A percentile compares a stretch with the other conserved stretches of the same genome.
Evolutionary conservation across 2,113 vertebrate genomes (phyloP).

Genomic region (Isurus oxyrinchus): DNA sequence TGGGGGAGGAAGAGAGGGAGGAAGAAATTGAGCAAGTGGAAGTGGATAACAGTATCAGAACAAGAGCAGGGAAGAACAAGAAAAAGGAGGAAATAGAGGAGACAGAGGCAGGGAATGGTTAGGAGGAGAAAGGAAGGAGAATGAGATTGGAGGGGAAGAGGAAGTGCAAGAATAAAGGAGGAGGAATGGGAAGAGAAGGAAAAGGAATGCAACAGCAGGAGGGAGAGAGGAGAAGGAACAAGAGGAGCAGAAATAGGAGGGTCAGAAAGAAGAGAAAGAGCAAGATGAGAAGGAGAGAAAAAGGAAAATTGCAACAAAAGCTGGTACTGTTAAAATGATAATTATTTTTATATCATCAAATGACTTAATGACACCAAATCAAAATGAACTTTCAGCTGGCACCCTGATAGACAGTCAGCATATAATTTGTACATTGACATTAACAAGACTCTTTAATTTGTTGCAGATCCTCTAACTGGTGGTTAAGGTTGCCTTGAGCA

Average conservation of each 20-base stretch:
- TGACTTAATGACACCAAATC: neutral
- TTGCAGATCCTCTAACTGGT: neutral
- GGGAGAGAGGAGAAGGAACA: no score
- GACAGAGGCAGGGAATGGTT: no score
- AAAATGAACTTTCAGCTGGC: neutral
- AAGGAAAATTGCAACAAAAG: neutral
- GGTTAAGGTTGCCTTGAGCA: neutral
- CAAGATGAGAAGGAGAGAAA: neutral
- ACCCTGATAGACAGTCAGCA: neutral
- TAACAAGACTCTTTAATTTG: constrained; percentile 20
- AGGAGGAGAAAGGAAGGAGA: neutral
- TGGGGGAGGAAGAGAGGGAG: neutral
- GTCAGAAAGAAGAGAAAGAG: neutral
- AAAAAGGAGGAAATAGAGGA: neutral
- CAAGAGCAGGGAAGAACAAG: neutral
- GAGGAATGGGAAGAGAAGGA: neutral
- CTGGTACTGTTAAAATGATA: neutral
- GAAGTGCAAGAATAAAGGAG: no score
- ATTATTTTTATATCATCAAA: neutral
- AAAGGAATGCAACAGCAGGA: neutral
- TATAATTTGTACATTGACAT: constrained; percentile 21
- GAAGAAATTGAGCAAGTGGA: neutral
- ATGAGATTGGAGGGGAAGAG: neutral
- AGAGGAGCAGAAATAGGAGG: no score
- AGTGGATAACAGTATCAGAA: neutral